These are phyloP conservation scores for Campylomormyrus numenius DNA, from an alignment of 2,113 vertebrate species.

Conservation along the genomic window DNA sequence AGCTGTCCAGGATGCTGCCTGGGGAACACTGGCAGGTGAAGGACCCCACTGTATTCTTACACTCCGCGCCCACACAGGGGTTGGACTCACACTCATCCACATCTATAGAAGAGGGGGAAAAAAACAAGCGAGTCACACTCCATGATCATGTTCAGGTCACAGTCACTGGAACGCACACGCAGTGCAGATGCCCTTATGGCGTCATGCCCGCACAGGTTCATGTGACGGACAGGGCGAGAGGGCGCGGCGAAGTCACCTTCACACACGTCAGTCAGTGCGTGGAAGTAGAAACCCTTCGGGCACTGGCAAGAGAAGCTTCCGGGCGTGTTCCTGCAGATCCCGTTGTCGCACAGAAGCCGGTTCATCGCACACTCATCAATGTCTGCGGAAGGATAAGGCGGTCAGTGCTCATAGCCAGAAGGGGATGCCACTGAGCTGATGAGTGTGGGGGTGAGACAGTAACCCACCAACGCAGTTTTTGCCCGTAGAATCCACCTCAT, in stretches of 20 bases:
- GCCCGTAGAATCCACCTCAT: conserved; percentile 82
- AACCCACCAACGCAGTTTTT: conserved; percentile 80
- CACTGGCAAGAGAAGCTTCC: conserved; percentile 92
- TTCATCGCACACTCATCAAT: conserved; percentile 87
- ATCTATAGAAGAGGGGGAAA: conserved; percentile 60
- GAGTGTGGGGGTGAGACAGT: not conserved
- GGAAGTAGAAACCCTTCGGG: conserved; percentile 78
- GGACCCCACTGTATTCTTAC: conserved; percentile 79
- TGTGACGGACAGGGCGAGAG: not conserved
- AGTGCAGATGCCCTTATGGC: not conserved
- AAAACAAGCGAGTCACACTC: not conserved
- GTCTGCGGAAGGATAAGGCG: conserved; percentile 56
- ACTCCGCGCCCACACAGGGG: conserved; percentile 87
- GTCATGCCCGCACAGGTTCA: not conserved
- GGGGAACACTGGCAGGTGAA: conserved; percentile 81
- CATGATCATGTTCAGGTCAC: not conserved
- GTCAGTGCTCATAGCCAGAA: too few relatives aligned
- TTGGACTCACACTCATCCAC: conserved; percentile 84
- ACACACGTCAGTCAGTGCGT: conserved; percentile 80
- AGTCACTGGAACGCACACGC: not conserved
- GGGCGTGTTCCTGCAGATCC: conserved; percentile 91
- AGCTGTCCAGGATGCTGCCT: conserved; percentile 81
- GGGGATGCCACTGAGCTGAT: not conserved
- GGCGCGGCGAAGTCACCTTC: conserved; percentile 62
- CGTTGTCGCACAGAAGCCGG: conserved; percentile 84